Evolutionary conservation across 1,140 invertebrate genomes (phyloP), one percentile per base, ranked within the genome.

Genomic region (Drosophila hydei): DNA sequence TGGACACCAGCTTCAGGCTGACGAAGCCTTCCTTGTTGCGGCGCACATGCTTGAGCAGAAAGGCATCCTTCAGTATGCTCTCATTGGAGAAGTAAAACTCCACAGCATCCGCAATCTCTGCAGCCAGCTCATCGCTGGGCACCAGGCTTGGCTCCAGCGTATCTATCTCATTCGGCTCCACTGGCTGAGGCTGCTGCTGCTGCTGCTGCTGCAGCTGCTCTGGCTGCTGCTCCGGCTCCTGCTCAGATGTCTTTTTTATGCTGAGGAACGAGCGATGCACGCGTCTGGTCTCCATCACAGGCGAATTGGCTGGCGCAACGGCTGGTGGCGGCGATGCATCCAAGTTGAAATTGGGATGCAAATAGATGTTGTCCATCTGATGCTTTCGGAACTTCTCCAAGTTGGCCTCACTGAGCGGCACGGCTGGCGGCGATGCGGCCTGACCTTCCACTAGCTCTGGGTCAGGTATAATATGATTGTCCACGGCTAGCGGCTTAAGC

Each of bases 1-100:
- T 98, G 1, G 97, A 98, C 54, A 98, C 97, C 38, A 99, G 92
- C 91, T 99, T 99, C 6, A 99, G 92, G 30, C 96, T 98, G 1
- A 99, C 97, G 92, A 96, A 99, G 8, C 98, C 98, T 92, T 98
- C 97, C 91, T 98, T 98, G 90, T 98, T 98, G 19, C 97, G 93
- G 30, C 97, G 94, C 3, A 99, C 97, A 91, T 99, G 97, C 91
- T 99, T 99, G 33, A 99, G 91, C 4, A 99, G 92, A 92, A 99
- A 99, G 2, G 97, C 97, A 90, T 99, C 97, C 92, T 98, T 98
- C 1, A 97, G 94, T 63, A 99, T 97, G 90, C 98, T 98, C 14
- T 96, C 96, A 91, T 99, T 97, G 60, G 97, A 97, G 91, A 99
- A 98, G 92, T 98, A 98, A 91, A 96, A 98, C 92, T 98, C 97